Evolutionary conservation across 2,797 vertebrate genomes (phyloP), one percentile per base, ranked within the genome.

Genomic region (Hypotaenidia philippensis): DNA sequence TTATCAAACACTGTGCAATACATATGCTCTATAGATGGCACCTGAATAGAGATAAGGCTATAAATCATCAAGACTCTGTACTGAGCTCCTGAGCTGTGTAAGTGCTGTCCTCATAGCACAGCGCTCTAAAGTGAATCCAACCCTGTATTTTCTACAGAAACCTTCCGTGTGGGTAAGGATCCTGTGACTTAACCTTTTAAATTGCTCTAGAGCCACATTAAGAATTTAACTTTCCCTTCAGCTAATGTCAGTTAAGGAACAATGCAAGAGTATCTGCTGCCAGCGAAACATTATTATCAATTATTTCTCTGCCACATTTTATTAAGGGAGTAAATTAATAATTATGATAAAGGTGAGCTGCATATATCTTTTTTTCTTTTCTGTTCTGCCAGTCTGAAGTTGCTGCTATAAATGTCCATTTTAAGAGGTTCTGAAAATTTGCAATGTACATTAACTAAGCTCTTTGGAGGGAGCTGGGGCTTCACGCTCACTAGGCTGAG

Each of bases 281-380:
- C 77, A 65, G 29, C 64, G 88, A 77, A 94, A 93, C 95, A 77
- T 96, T 94, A 90, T 91, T 94, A 96, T 72, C 91, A 96, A 71
- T 96, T 97, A 96, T 95, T 94, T 93, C 94, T 90, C 85, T 91
- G 93, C 91, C 89, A 95, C 89, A 20, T 90, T 96, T 94, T 96
- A 94, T 93, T 94, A 94, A 75, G 70, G 88, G 80, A 94, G 59
- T 91, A 93, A 94, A 94, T 96, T 90, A 94, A 94, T 96, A 93
- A 94, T 91, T 88, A 84, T 84, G 77, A 66, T 84, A 96, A 94
- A 95, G 91, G 63, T 95, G 96, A 94, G 87, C 84, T 87, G 52
- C 72, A 13, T 72, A 72, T 69, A 72, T 93, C n/a, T 36, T 40
- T 56, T 40, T 75, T 40, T 56, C 36, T 75, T 36, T 41, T 3